These are phyloP conservation scores for Aphaenogaster floridana DNA, from an alignment of 1,140 invertebrate species.

Conservation along the genomic window DNA sequence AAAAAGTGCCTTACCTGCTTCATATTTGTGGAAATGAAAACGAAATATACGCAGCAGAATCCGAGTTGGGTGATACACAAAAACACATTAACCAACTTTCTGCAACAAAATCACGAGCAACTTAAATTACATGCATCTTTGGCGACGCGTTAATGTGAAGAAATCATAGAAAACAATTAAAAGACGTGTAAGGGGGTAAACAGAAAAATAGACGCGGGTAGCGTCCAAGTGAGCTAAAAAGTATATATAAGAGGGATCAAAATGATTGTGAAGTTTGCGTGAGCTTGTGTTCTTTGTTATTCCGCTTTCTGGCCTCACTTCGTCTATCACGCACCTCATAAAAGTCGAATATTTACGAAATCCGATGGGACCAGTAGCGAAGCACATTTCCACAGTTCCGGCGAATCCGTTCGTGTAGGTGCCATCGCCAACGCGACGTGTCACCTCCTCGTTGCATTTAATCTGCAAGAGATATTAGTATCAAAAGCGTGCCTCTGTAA, in stretches of 20 bases:
- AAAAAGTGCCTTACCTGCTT: constrained; percentile 89
- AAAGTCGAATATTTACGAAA: constrained; percentile 88
- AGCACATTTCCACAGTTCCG: constrained; percentile 92
- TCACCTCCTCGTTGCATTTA: constrained; percentile 90
- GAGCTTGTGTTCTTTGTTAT: constrained; percentile 19
- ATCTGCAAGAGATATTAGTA: constrained; percentile 86
- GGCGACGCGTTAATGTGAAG: background rate
- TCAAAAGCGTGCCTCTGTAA: background rate
- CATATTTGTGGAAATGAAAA: constrained; percentile 95
- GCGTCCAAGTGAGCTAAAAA: background rate
- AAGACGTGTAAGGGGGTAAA: background rate
- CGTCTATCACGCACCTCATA: constrained; percentile 86
- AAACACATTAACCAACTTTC: constrained; percentile 91
- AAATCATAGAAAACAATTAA: constrained; percentile 34
- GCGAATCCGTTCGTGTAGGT: constrained; percentile 90
- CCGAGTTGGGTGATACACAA: constrained; percentile 96
- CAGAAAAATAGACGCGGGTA: background rate
- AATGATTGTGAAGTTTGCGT: constrained; percentile 18
- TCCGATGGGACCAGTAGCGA: constrained; percentile 90
- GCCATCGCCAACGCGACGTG: constrained; percentile 85
- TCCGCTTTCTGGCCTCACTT: background rate
- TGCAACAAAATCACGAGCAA: constrained; percentile 80
- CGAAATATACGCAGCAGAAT: constrained; percentile 98
- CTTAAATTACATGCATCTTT: constrained; percentile 66
- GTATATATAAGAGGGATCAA: background rate